phyloP scores from a whole-genome alignment of 2,113 vertebrate species.

The Ariopsis seemanni region DNA sequence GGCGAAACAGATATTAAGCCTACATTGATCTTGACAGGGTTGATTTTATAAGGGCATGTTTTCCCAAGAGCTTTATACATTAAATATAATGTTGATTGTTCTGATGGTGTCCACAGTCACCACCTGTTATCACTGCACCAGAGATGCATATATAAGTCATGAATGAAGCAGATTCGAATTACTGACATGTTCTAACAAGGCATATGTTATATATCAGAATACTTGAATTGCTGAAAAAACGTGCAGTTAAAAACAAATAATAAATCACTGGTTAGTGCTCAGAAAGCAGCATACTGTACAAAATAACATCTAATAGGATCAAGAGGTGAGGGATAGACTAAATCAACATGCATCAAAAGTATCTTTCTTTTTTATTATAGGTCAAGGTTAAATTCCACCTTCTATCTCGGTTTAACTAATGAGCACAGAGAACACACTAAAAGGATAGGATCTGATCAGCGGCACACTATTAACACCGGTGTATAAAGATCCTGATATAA shows the following conservation, averaged over 20 bases:
- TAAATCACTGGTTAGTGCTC: not conserved
- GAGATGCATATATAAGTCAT: not conserved
- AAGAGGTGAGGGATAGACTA: not conserved
- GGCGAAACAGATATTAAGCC: not conserved
- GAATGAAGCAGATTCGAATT: not conserved
- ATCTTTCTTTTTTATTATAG: not conserved
- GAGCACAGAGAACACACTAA: not conserved
- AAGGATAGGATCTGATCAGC: not conserved
- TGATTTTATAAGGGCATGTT: not conserved
- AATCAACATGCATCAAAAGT: not conserved
- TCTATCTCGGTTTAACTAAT: slow-evolving; percentile 18
- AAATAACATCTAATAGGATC: not conserved
- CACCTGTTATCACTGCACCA: not conserved
- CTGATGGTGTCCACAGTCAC: not conserved
- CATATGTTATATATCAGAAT: not conserved
- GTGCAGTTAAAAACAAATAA: not conserved
- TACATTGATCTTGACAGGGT: not conserved
- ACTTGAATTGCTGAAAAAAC: not conserved
- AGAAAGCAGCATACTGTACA: not conserved
- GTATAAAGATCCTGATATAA: not conserved
- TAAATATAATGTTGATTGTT: not conserved
- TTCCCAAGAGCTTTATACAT: not conserved
- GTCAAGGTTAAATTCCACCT: slow-evolving; percentile 17
- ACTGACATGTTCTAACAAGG: not conserved
- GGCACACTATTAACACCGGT: not conserved